A percentile compares a stretch with the other conserved stretches of the same genome.
Conservation (phyloP, 2,797 vertebrate species). For the Periophthalmus magnuspinnatus region DNA sequence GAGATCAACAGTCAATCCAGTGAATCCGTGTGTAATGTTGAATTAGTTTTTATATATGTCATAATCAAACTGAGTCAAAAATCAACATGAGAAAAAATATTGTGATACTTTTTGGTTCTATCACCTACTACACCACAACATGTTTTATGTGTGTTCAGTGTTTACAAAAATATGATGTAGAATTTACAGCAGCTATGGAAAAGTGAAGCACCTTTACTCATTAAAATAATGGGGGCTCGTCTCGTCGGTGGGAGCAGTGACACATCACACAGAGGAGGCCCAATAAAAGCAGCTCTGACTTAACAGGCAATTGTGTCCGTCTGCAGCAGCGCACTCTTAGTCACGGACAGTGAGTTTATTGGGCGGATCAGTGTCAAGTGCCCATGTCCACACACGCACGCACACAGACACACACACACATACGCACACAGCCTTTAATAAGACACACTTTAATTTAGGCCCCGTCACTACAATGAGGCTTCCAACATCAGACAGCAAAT, state of each 20-base stretch:
- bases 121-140: neutral
- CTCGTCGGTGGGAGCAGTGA: conserved; percentile 60
- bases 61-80: too few species aligned
- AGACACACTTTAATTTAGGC: conserved; percentile 79
- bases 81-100: neutral
- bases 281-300: conserved; percentile 78
- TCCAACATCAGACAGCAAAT: conserved; percentile 80
- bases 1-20: too few species aligned
- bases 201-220: conserved; percentile 59
- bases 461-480: conserved; percentile 79
- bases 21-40: too few species aligned
- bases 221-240: conserved; percentile 71
- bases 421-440: conserved; percentile 70
- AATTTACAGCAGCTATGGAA: conserved; percentile 14
- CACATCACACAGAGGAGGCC: conserved; percentile 71
- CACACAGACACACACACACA: conserved; percentile 26
- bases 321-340: conserved; percentile 77
- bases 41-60: too few species aligned
- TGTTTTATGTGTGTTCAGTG: neutral
- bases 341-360: conserved; percentile 80
- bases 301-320: conserved; percentile 81
- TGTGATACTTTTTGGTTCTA: too few species aligned
- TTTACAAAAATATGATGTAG: neutral
- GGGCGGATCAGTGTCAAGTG: conserved; percentile 78
- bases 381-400: conserved; percentile 42